phyloP scores from a whole-genome alignment of 2,888 invertebrate species.

The Nemurella pictetii region DNA sequence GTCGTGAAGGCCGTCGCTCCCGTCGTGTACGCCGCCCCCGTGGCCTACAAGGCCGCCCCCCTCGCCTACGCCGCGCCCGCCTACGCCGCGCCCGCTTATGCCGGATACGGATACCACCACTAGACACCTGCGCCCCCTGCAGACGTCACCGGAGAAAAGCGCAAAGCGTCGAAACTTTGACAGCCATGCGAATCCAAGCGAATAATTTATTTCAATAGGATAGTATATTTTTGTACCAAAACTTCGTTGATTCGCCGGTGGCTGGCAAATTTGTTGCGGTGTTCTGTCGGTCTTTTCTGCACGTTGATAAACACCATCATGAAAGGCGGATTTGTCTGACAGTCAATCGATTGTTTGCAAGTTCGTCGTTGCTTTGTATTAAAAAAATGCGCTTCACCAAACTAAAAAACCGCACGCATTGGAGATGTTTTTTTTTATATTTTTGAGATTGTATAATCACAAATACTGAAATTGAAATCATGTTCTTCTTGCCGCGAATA shows the following conservation, averaged over 20 bases:
- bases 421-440: too few species aligned
- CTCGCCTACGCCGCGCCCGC: slow-evolving; percentile 4
- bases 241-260: not conserved
- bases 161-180: not conserved
- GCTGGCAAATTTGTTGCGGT: not conserved
- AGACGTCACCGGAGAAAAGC: not conserved
- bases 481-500: too few species aligned
- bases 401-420: too few species aligned
- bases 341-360: not conserved
- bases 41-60: slow-evolving; percentile 1
- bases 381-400: too few species aligned
- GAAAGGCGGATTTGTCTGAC: not conserved
- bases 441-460: too few species aligned
- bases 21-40: slow-evolving; percentile 7
- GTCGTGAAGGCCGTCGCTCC: slow-evolving; percentile 8
- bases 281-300: not conserved
- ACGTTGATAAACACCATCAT: too few species aligned
- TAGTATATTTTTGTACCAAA: not conserved
- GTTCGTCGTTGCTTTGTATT: not conserved
- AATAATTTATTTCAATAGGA: not conserved
- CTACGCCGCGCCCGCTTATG: slow-evolving; percentile 5
- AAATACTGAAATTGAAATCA: too few species aligned
- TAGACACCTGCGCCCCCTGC: not conserved
- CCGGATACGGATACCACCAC: slow-evolving; percentile 9
- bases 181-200: not conserved